These are phyloP conservation scores for Andrena bucephala DNA, from an alignment of 2,888 invertebrate species.

Conservation along the genomic window DNA sequence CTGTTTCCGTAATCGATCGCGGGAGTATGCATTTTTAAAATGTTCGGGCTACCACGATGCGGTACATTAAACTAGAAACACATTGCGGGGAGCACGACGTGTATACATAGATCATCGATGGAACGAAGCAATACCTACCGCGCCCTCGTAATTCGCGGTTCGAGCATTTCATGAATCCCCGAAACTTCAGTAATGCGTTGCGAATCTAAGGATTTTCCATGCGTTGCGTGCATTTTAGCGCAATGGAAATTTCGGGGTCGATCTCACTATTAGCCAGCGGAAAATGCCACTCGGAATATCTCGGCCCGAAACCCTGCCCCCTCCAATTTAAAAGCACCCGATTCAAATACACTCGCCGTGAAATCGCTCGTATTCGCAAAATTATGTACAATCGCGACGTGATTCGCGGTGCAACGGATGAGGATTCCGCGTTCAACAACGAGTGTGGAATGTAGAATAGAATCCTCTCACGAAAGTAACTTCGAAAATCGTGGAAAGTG, in stretches of 20 bases:
- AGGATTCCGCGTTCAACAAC: background rate
- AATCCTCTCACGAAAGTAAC: background rate
- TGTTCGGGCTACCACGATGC: slow-evolving; percentile 58
- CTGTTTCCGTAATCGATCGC: slow-evolving; percentile 50
- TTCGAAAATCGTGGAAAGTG: too few relatives aligned
- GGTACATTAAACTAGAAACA: slow-evolving; percentile 68
- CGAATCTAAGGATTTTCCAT: slow-evolving; percentile 48
- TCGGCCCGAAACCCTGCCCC: background rate
- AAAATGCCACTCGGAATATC: slow-evolving; percentile 26
- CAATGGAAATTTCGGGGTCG: slow-evolving; percentile 34
- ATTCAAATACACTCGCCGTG: background rate
- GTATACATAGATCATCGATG: slow-evolving; percentile 53
- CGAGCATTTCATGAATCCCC: slow-evolving; percentile 58
- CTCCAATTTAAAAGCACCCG: background rate
- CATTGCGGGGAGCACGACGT: slow-evolving; percentile 54
- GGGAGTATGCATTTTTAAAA: slow-evolving; percentile 63
- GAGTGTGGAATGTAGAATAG: background rate
- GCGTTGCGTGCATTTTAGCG: slow-evolving; percentile 40
- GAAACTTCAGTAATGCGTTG: slow-evolving; percentile 53
- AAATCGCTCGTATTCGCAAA: slow-evolving; percentile 2
- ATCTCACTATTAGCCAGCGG: slow-evolving; percentile 16
- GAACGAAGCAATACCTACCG: slow-evolving; percentile 49
- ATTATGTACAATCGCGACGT: slow-evolving; percentile 2
- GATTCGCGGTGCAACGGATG: slow-evolving; percentile 1
- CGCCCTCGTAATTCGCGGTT: slow-evolving; percentile 51